These are phyloP conservation scores for Astropecten irregularis DNA, from an alignment of 53 echinoderm and acorn worm species.

Conservation along the genomic window DNA sequence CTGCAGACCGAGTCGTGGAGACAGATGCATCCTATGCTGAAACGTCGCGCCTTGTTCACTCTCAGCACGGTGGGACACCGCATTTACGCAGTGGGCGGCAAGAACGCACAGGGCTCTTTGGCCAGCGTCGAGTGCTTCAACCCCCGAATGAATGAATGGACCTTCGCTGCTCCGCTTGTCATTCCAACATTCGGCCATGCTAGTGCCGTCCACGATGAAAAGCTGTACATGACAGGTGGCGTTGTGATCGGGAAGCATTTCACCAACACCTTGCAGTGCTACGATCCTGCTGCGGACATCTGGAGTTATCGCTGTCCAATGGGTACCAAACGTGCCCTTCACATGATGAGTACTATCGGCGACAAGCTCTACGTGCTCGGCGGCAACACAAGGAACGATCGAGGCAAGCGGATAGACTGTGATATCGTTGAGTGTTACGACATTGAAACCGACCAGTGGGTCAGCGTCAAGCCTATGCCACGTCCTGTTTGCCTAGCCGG, in stretches of 20 bases:
- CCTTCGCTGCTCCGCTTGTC: slow-evolving; percentile 63
- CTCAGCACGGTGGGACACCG: slow-evolving; percentile 62
- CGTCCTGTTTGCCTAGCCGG: slow-evolving; percentile 83
- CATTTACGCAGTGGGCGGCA: slow-evolving; percentile 88
- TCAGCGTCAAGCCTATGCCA: slow-evolving; percentile 64
- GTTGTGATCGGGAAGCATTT: slow-evolving; percentile 84
- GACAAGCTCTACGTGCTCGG: slow-evolving; percentile 84
- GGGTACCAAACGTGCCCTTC: slow-evolving; percentile 84
- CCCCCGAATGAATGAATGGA: slow-evolving; percentile 71
- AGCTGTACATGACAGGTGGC: slow-evolving; percentile 80
- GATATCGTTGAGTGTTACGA: slow-evolving; percentile 78
- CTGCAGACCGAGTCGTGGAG: slow-evolving; percentile 64
- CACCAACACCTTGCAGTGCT: slow-evolving; percentile 84
- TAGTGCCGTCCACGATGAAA: slow-evolving; percentile 66
- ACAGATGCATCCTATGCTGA: slow-evolving; percentile 81
- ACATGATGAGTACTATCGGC: slow-evolving; percentile 75
- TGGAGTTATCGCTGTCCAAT: slow-evolving; percentile 91
- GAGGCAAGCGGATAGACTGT: slow-evolving; percentile 72
- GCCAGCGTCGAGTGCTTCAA: slow-evolving; percentile 90
- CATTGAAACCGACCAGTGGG: slow-evolving; percentile 70
- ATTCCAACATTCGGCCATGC: slow-evolving; percentile 86
- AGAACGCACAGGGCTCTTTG: slow-evolving; percentile 81
- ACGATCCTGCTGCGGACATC: slow-evolving; percentile 76
- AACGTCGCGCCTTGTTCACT: slow-evolving; percentile 78
- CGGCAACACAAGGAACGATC: slow-evolving; percentile 70